Conservation (phyloP, 2,113 vertebrate species). For the Macquaria australasica region DNA sequence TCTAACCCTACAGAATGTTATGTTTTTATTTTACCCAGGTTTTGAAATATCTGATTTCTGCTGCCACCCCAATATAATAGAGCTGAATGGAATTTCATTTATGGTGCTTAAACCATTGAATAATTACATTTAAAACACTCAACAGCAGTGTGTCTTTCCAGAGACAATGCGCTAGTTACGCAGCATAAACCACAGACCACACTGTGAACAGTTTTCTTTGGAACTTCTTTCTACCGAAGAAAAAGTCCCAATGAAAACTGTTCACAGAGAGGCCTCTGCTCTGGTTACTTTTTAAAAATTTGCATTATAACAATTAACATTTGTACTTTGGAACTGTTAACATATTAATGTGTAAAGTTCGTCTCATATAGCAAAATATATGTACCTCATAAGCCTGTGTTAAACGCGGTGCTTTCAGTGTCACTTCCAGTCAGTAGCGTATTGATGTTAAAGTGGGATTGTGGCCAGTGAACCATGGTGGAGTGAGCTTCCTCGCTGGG, state of each 20-base stretch:
- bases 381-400: background rate
- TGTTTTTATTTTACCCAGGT: background rate
- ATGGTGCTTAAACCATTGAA: conserved; percentile 14
- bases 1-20: background rate
- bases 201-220: conserved; percentile 35
- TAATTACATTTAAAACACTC: conserved; percentile 13
- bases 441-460: background rate
- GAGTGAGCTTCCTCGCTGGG: background rate
- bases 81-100: conserved; percentile 12
- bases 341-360: background rate
- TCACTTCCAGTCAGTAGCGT: background rate
- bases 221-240: conserved; percentile 10
- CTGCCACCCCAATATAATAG: background rate
- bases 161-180: conserved; percentile 36
- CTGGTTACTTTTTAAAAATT: background rate
- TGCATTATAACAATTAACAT: background rate
- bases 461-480: background rate
- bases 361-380: background rate
- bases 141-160: conserved; percentile 19
- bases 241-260: background rate
- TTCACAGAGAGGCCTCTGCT: background rate
- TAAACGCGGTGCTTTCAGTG: background rate
- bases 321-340: background rate
- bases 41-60: conserved; percentile 3
- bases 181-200: conserved; percentile 50